phyloP scores from a whole-genome alignment of 2,888 invertebrate species.

The Papilio gigon region DNA sequence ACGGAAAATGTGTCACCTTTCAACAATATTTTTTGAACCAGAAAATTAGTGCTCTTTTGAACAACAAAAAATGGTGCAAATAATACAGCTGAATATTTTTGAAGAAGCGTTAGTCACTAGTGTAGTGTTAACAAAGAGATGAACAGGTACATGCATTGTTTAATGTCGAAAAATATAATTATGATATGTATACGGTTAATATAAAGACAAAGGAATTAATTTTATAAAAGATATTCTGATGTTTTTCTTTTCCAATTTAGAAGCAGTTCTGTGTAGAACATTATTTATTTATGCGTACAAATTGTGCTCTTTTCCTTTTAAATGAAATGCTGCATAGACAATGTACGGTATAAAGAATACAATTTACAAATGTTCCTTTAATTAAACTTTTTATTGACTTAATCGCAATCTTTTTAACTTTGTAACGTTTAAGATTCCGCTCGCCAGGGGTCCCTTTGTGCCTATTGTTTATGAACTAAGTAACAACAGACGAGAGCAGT shows the following conservation, averaged over 20 bases:
- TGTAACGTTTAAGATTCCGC: constrained; percentile 36
- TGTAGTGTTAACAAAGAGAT: not conserved
- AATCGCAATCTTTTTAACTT: constrained; percentile 39
- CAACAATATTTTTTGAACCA: constrained; percentile 15
- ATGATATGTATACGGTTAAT: not conserved
- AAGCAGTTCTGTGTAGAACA: constrained; percentile 54
- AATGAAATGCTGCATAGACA: constrained; percentile 61
- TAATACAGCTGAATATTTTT: not conserved
- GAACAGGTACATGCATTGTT: not conserved
- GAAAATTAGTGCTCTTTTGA: constrained; percentile 19
- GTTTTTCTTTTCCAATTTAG: constrained; percentile 58
- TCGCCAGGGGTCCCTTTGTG: constrained; percentile 34
- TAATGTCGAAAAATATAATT: not conserved
- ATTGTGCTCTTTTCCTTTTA: constrained; percentile 58
- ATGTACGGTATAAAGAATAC: constrained; percentile 48
- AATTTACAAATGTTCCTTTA: constrained; percentile 29
- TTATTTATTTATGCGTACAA: constrained; percentile 63
- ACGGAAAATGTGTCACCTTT: constrained; percentile 36
- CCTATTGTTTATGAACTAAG: constrained; percentile 40
- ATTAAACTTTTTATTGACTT: constrained; percentile 37
- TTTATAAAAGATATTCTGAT: constrained; percentile 53
- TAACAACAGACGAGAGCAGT: constrained; percentile 26
- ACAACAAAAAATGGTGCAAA: constrained; percentile 6
- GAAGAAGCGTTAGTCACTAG: not conserved
- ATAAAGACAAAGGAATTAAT: constrained; percentile 31